Evolutionary conservation across 2,888 invertebrate genomes (phyloP).

Genomic region (Myopa testacea): DNA sequence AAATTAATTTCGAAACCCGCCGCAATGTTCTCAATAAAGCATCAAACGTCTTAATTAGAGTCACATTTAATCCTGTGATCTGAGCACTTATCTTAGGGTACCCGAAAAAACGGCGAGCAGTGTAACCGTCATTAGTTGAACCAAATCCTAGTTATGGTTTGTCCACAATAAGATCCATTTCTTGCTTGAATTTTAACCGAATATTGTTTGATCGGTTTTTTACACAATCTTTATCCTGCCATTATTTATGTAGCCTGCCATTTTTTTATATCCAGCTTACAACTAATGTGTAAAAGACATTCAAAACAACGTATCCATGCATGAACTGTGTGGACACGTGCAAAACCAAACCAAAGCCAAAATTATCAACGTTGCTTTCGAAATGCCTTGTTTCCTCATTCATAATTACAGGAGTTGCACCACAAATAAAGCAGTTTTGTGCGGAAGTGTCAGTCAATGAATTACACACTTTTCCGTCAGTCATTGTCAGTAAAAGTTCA

Average conservation of each 20-base stretch:
- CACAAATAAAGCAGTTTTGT: conserved; percentile 6
- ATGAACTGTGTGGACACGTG: too few species aligned
- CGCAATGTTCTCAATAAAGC: conserved; percentile 43
- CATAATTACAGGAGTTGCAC: not conserved
- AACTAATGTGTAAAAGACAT: conserved; percentile 20
- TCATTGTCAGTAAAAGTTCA: too few species aligned
- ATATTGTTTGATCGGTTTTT: too few species aligned
- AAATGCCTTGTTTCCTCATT: not conserved
- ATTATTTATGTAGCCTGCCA: conserved; percentile 28
- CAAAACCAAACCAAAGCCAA: not conserved
- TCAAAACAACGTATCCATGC: conserved; percentile 32
- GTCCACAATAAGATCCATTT: too few species aligned
- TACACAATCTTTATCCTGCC: too few species aligned
- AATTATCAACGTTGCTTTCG: conserved; percentile 14
- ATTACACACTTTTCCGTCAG: too few species aligned
- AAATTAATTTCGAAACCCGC: conserved; percentile 7
- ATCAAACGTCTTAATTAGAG: conserved; percentile 27
- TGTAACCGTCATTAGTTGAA: conserved; percentile 47
- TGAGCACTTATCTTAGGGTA: conserved; percentile 24
- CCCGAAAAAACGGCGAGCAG: conserved; percentile 48
- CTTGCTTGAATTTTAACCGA: too few species aligned
- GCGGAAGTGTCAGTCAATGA: too few species aligned
- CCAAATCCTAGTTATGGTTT: too few species aligned
- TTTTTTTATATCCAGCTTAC: conserved; percentile 13
- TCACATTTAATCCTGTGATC: conserved; percentile 36